These are phyloP conservation scores for Nycteola revayana DNA, from an alignment of 2,888 invertebrate species.

Conservation along the genomic window DNA sequence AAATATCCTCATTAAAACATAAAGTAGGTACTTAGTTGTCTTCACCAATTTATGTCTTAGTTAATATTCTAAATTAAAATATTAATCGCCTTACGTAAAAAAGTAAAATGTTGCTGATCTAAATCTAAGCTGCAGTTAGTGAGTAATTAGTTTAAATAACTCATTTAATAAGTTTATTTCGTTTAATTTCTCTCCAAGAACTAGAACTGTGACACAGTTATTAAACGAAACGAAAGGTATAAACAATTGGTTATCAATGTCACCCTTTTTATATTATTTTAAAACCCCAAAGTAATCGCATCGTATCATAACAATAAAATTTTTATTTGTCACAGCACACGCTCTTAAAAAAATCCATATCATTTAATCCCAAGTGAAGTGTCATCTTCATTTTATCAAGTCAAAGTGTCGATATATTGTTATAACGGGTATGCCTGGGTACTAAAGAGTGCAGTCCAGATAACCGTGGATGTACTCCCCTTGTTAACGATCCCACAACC, in stretches of 20 bases:
- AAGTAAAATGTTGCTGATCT: no score
- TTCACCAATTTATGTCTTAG: no score
- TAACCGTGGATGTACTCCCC: conserved; percentile 75
- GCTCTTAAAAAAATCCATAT: conserved; percentile 65
- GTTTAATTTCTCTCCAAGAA: conserved; percentile 19
- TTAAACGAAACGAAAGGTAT: conserved; percentile 53
- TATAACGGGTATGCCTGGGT: conserved; percentile 70
- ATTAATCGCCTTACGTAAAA: no score
- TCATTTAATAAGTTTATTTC: conserved; percentile 25
- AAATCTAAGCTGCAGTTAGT: no score
- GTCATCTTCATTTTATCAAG: conserved; percentile 80
- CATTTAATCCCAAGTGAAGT: conserved; percentile 78
- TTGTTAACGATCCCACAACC: conserved; percentile 79
- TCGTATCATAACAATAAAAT: conserved; percentile 64
- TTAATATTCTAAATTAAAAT: no score
- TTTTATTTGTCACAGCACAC: conserved; percentile 59
- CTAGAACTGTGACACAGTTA: conserved; percentile 54
- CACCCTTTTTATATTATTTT: conserved; percentile 49
- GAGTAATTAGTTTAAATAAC: no score
- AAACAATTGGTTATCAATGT: conserved; percentile 58
- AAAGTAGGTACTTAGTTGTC: no score
- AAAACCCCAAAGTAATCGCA: conserved; percentile 52
- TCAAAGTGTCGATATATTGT: conserved; percentile 77
- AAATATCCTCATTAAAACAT: no score
- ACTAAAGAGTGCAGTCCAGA: conserved; percentile 75